phyloP scores from a whole-genome alignment of 2,888 invertebrate genomes.

The Doris montereyensis region DNA sequence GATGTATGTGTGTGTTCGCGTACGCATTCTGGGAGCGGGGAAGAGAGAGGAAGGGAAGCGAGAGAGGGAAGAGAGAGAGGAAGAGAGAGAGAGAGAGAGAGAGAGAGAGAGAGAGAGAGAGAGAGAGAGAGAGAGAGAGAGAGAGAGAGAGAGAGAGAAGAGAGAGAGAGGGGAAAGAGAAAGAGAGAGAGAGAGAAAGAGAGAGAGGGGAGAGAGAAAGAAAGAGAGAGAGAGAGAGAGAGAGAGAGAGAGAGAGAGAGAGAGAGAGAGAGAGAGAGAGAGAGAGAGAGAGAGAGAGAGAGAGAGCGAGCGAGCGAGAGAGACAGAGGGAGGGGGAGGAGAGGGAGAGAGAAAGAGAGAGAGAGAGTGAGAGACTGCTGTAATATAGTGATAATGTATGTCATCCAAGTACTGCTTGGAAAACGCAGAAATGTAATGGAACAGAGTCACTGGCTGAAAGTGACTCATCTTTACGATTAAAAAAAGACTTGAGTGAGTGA shows the following conservation, averaged over 20 bases:
- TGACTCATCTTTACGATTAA: too few species aligned
- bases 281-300: constrained; percentile 23
- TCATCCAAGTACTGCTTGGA: too few species aligned
- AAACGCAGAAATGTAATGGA: too few species aligned
- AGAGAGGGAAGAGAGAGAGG: background rate
- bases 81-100: background rate
- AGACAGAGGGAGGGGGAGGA: background rate
- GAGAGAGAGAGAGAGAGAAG: background rate
- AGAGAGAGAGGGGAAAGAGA: background rate
- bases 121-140: background rate
- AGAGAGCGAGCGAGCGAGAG: background rate
- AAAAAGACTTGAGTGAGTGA: too few species aligned
- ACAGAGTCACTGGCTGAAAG: too few species aligned
- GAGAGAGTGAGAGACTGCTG: constrained; percentile 18
- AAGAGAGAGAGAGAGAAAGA: background rate
- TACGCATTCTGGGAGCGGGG: too few species aligned
- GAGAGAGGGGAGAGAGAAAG: background rate
- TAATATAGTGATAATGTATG: too few species aligned
- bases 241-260: constrained; percentile 21
- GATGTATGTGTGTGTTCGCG: too few species aligned
- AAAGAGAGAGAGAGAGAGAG: constrained; percentile 24
- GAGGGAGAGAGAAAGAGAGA: background rate
- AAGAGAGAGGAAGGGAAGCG: too few species aligned
- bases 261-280: constrained; percentile 25
- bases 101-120: background rate